Evolutionary conservation across 2,797 vertebrate species (phyloP), one percentile per base, ranked within the genome.

Genomic region (Poeciliopsis paucimaculata): DNA sequence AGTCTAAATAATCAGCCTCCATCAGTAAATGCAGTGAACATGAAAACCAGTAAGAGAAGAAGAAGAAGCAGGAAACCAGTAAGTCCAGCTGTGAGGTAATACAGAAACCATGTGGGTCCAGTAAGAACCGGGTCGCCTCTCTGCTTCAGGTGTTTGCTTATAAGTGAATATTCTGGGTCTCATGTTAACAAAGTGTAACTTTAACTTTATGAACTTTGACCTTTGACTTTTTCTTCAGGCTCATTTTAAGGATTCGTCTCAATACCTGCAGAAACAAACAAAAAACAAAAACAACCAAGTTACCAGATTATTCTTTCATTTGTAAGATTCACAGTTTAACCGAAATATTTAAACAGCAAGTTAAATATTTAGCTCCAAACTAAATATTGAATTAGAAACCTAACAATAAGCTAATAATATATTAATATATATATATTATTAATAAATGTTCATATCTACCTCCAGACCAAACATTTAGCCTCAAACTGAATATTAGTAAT

Each of bases 201-300:
- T 76, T 15, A 41, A 39, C 53, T 53, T 66, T 68, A 45, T 62
- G 8, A 31, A 62, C 15, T 43, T 47, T 2, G 10, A 5, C 66
- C 53, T 1, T 11, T 18, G 26, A 74, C 39, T 16, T 66, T n/a
- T 0, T 79, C 75, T 80, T 77, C 78, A 72, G 43, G 43, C 8
- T 81, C 43, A 12, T 13, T 1, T 62, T 49, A 7, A 72, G 73
- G 64, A 46, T 31, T 57, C 23, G 0, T 26, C 75, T 92, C 85
- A 92, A 75, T 84, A 46, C 28, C 91, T 92, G 87, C 34, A 20
- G 36, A 62, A 55, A 9, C 7, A 12, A 46, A 15, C 45, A 46
- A 15, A 46, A 45, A 13, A 46, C 13, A 46, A 46, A 46, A 12
- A 13, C 11, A 12, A 45, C 12, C 45, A 45, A 15, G 13, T 46